These are phyloP conservation scores for Metopolophium dirhodum DNA, from an alignment of 1,140 invertebrate genomes.

Conservation along the genomic window DNA sequence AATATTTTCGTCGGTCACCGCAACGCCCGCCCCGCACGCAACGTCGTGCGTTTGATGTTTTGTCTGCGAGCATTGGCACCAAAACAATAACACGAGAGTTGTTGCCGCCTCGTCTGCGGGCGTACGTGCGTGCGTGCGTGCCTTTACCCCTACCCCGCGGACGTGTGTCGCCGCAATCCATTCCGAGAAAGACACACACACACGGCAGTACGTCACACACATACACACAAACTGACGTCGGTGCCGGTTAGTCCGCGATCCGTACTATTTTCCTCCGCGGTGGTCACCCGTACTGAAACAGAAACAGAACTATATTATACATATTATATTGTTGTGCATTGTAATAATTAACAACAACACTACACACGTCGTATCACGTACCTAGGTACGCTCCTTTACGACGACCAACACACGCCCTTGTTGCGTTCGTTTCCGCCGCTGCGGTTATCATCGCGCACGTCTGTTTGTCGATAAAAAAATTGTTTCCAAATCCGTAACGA, in stretches of 20 bases:
- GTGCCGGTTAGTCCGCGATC: not conserved
- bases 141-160: not conserved
- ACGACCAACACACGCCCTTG: not conserved
- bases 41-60: constrained; percentile 14
- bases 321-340: not conserved
- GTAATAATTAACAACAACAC: not conserved
- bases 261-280: not conserved
- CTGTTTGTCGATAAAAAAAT: not conserved
- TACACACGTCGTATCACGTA: not conserved
- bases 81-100: constrained; percentile 52
- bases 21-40: not conserved
- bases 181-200: constrained; percentile 19
- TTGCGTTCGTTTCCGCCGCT: not conserved
- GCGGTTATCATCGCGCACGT: not conserved
- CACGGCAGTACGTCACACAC: too few relatives aligned
- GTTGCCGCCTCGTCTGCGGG: not conserved
- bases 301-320: not conserved
- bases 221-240: not conserved
- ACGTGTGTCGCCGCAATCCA: not conserved
- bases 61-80: constrained; percentile 46
- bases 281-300: not conserved
- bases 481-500: not conserved
- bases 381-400: not conserved
- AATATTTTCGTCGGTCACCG: not conserved
- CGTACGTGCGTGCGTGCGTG: not conserved